Base-by-base conservation (phyloP, 2,797 vertebrate species). In the Adrianichthys oophorus region DNA sequence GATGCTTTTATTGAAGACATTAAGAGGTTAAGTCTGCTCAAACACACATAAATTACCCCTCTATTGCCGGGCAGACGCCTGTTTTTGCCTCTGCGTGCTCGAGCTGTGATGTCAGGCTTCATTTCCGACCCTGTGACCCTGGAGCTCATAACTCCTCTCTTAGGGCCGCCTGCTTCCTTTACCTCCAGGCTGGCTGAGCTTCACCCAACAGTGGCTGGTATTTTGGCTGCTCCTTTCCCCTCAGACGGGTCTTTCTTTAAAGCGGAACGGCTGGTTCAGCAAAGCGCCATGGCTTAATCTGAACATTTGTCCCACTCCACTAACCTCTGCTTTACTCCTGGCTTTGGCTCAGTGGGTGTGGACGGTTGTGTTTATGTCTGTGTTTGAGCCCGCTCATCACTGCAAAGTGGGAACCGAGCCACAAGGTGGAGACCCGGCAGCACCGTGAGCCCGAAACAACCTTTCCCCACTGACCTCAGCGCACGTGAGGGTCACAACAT, bases 341-440 rank as follows among this genome's bases (percentile, higher is more conserved):
- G 60, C 50, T 69, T 50, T 53, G 8, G 5, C 24, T 54, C 12
- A 15, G 41, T 58, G 65, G 48, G 54, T 61, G 69, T 52, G 72
- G 67, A 52, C 23, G 10, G 13, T 15, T 46, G 51, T 44, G 70
- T 62, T 52, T 48, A 43, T 76, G 59, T 24, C n/a, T 19, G 7
- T 15, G 18, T 48, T 56, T 45, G 56, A 63, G 26, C 50, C 16
- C 54, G 8, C 43, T 66, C 51, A 23, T 59, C 45, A 14, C 68
- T 83, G 77, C 54, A 74, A 65, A 68, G 79, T 61, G 59, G 74
- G 52, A 52, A 67, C 78, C 78, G 82, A 85, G 64, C 79, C 82
- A 87, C 86, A 79, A 88, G 86, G 79, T 85, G 87, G 82, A 83
- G 84, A 74, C 56, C 83, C 61, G 70, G 68, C 79, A 72, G 76